Evolutionary conservation across 2,797 vertebrate species (phyloP), one percentile per base, ranked within the genome.

Genomic region (Pangasius larnaudii): DNA sequence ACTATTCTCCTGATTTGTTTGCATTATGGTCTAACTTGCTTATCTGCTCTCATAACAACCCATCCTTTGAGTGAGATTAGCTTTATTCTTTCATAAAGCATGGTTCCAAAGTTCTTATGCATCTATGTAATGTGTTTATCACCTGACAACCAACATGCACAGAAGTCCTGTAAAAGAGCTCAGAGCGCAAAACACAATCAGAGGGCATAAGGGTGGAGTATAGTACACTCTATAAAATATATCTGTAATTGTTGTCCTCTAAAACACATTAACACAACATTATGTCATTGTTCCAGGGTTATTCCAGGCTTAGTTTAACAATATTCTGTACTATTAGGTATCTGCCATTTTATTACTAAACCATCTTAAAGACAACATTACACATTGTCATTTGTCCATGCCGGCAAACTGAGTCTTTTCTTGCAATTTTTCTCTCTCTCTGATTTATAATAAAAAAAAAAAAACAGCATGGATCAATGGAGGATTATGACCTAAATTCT

Each of bases 121-220:
- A 42, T 16, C 46, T 30, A 24, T 30, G 36, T 19, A 58, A 63
- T 53, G 58, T 65, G 58, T 67, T 85, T 88, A 85, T 84, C 36
- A 77, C 27, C 9, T 24, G 59, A 86, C 61, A 85, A 86, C 59
- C 51, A 80, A 49, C 51, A 89, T 0, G 4, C 46, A 49, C 67
- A 87, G n/a, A 87, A 86, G 71, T 56, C 58, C 72, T 58, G 30
- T 69, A 79, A 58, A 85, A 85, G 16, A 79, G 36, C 69, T 85
- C 33, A 84, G 56, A 61, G 42, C 42, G 58, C 65, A 69, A 72
- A 59, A 58, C 78, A 61, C 24, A 63, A 16, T 81, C 49, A 63
- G 65, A 82, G 53, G 30, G 22, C 80, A 88, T 91, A 90, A 63
- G 87, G 82, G 87, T 88, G 89, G 86, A 84, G 88, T 75, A 88